phyloP scores from a whole-genome alignment of 2,888 invertebrate genomes.

The Aphodius sticticus region DNA sequence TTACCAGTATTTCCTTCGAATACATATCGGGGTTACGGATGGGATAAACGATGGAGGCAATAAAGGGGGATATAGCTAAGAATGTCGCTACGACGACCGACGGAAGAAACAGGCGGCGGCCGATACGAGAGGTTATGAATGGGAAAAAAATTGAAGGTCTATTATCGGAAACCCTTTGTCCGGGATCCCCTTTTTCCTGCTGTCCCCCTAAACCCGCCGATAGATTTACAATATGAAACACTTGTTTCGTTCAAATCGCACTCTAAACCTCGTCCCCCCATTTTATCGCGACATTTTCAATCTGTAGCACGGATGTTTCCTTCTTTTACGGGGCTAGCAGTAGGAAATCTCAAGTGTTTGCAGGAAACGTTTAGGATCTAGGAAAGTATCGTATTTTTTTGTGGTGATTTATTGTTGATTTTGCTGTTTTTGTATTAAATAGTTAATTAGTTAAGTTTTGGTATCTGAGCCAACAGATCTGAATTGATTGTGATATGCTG shows the following conservation, averaged over 20 bases:
- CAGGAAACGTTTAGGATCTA: too few species aligned
- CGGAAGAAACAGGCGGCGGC: background rate
- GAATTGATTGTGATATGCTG: too few species aligned
- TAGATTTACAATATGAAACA: background rate
- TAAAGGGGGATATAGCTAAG: background rate
- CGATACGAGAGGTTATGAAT: background rate
- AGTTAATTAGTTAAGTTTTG: too few species aligned
- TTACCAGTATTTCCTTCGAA: background rate
- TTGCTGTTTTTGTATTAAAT: too few species aligned
- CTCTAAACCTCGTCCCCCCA: background rate
- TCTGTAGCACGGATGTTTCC: background rate
- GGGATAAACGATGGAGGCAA: background rate
- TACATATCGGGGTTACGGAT: background rate
- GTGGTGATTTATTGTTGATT: too few species aligned
- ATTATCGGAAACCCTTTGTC: background rate
- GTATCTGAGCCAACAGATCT: too few species aligned
- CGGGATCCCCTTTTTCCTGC: background rate
- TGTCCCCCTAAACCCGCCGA: background rate
- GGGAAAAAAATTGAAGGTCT: background rate
- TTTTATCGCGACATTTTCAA: background rate
- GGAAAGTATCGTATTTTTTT: too few species aligned
- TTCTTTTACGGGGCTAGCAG: too few species aligned
- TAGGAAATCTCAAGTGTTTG: too few species aligned
- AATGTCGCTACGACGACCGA: background rate
- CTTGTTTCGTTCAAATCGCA: constrained; percentile 4